Percentiles rank a stretch among this genome's conserved stretches.
Conservation (phyloP, 2,797 vertebrate genomes). For the Propithecus perrieri region DNA sequence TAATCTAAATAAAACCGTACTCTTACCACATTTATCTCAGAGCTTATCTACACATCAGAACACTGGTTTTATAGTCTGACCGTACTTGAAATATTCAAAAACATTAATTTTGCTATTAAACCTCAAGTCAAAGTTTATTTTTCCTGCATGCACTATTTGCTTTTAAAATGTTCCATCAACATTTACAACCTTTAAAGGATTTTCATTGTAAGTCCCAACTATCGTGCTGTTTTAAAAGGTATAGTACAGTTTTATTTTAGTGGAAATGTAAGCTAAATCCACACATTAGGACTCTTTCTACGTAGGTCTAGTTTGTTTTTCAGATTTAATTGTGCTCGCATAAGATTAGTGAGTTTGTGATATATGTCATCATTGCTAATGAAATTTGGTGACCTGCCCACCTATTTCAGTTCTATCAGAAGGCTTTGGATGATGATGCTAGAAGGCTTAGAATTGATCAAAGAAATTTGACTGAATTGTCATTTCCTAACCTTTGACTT, state of each 20-base stretch:
- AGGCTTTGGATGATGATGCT: background rate
- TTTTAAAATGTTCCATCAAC: conserved; percentile 29
- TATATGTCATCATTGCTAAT: background rate
- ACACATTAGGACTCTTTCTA: background rate
- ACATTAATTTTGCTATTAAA: conserved; percentile 37
- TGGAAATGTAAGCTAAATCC: background rate
- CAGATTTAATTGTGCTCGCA: background rate
- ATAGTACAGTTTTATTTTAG: background rate
- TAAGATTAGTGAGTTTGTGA: background rate
- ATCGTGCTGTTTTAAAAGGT: background rate
- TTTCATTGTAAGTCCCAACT: background rate
- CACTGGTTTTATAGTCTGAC: background rate
- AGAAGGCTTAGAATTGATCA: background rate
- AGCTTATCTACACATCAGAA: background rate
- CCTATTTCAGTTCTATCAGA: background rate
- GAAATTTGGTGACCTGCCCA: background rate
- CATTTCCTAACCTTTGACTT: background rate
- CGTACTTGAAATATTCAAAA: background rate
- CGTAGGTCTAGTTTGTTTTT: background rate
- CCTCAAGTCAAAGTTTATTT: conserved; percentile 23
- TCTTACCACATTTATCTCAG: background rate
- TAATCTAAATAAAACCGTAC: background rate
- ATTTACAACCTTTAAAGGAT: background rate
- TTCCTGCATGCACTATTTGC: background rate
- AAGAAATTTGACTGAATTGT: background rate